phyloP scores from a whole-genome alignment of 2,888 invertebrate genomes.

The Yponomeuta malinellus region DNA sequence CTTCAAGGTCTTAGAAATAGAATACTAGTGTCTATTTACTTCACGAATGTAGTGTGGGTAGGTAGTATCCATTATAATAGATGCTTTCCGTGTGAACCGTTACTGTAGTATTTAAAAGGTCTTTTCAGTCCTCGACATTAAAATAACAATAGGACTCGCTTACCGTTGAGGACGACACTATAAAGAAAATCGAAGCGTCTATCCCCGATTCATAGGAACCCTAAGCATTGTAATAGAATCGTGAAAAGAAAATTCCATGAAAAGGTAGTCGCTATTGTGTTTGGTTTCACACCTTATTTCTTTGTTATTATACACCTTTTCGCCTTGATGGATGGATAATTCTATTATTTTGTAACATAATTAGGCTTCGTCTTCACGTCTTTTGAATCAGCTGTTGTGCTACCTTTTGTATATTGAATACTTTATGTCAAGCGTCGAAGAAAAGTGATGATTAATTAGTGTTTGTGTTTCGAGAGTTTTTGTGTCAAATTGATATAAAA shows the following conservation, averaged over 20 bases:
- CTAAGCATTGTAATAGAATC: neutral
- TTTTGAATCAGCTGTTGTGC: neutral
- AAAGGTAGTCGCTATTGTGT: neutral
- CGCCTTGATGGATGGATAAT: neutral
- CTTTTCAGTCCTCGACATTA: too few relatives aligned
- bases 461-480: neutral
- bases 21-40: too few relatives aligned
- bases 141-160: neutral
- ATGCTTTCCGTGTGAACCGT: too few relatives aligned
- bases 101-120: too few relatives aligned
- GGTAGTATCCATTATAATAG: too few relatives aligned
- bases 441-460: neutral
- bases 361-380: neutral
- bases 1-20: too few relatives aligned
- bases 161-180: neutral
- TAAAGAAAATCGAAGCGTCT: neutral
- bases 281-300: neutral
- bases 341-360: neutral
- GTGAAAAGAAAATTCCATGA: neutral
- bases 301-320: neutral
- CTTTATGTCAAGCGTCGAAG: neutral
- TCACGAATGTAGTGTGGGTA: too few relatives aligned
- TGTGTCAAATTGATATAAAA: too few relatives aligned
- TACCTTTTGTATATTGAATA: neutral
- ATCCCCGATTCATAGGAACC: neutral